Evolutionary conservation across 2,888 invertebrate genomes (phyloP).

Genomic region (Chaitophorus viminalis): DNA sequence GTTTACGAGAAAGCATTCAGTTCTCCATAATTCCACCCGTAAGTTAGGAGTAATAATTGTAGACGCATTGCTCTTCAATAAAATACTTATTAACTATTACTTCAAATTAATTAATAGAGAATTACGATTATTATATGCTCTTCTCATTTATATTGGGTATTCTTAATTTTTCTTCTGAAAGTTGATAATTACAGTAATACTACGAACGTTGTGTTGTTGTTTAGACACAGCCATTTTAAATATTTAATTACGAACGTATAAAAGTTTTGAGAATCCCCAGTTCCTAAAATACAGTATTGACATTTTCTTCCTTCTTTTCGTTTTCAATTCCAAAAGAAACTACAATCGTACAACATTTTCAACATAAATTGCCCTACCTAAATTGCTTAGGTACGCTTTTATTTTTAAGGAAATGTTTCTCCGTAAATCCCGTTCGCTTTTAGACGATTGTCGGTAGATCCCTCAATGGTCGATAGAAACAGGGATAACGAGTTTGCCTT

Average conservation of each 20-base stretch:
- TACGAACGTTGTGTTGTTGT: background rate
- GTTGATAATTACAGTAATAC: background rate
- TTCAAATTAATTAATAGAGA: background rate
- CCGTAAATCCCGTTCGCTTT: background rate
- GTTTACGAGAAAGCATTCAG: conserved; percentile 7
- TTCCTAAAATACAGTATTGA: background rate
- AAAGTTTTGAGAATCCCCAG: background rate
- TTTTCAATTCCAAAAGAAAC: background rate
- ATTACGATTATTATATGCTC: background rate
- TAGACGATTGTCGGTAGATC: background rate
- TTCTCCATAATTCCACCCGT: background rate
- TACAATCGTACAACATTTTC: background rate
- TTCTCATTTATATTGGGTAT: background rate
- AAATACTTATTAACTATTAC: background rate
- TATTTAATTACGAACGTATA: background rate
- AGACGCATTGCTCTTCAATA: background rate
- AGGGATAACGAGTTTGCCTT: background rate
- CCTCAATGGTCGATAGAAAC: background rate
- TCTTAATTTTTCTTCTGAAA: background rate
- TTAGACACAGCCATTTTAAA: background rate
- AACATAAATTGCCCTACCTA: background rate
- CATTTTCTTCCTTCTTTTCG: background rate
- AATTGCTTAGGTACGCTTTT: background rate
- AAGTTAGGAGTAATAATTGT: conserved; percentile 2
- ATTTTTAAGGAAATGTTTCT: background rate